A percentile compares a stretch with the other conserved stretches of the same genome.
phyloP scores from a whole-genome alignment of 2,797 vertebrate genomes.

The Eulemur mongoz region DNA sequence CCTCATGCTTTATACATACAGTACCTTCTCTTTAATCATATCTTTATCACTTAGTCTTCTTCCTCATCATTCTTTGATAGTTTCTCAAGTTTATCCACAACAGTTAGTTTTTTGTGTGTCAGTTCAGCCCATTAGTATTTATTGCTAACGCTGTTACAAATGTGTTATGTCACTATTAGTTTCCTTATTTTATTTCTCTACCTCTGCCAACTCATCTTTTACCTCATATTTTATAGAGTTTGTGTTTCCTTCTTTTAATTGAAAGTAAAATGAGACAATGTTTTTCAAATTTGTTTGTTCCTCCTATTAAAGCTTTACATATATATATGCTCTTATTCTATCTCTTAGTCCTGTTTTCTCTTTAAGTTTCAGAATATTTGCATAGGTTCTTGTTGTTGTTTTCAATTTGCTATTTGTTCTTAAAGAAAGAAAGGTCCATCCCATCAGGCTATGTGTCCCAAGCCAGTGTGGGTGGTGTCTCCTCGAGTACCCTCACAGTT shows the following conservation, averaged over 20 bases:
- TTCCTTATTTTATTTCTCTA: background rate
- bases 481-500: background rate
- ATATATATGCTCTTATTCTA: background rate
- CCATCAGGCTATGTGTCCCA: background rate
- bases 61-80: background rate
- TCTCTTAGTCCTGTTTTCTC: background rate
- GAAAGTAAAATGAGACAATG: background rate
- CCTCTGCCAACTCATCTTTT: background rate
- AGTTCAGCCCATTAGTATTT: background rate
- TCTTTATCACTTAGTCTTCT: background rate
- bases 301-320: background rate
- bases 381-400: background rate
- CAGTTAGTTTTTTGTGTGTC: background rate
- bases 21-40: background rate
- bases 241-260: background rate
- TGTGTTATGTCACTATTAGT: background rate
- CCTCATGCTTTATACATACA: background rate
- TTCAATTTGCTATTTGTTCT: background rate
- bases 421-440: background rate
- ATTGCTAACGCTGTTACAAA: background rate
- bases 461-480: background rate
- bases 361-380: background rate
- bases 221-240: background rate
- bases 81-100: background rate
- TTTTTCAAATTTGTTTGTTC: conserved; percentile 24